Percentiles rank a stretch among this genome's conserved stretches.
These are phyloP conservation scores for Protomyctophum bolini DNA, from an alignment of 2,113 vertebrate species.

Conservation along the genomic window DNA sequence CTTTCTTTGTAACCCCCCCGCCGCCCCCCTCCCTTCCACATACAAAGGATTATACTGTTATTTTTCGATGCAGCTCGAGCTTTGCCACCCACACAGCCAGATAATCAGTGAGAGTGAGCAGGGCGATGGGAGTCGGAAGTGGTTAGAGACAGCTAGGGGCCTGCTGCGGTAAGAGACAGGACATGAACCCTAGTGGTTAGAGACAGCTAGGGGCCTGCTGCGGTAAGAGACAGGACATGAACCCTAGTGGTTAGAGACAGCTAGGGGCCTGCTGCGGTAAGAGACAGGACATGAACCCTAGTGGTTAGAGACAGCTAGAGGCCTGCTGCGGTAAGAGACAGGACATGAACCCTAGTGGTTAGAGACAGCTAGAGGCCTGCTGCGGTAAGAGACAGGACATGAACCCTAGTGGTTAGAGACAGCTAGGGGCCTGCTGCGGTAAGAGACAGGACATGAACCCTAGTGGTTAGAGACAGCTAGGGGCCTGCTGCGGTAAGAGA, in stretches of 20 bases:
- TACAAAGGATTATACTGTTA: constrained; percentile 30
- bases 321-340: neutral
- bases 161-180: neutral
- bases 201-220: neutral
- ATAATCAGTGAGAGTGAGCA: constrained; percentile 29
- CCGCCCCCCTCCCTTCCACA: neutral
- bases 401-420: constrained; percentile 31
- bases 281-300: constrained; percentile 8
- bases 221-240: neutral
- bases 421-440: neutral
- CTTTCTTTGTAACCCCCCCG: too few relatives aligned
- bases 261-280: neutral
- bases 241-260: constrained; percentile 29
- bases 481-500: neutral
- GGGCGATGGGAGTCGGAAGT: constrained; percentile 2
- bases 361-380: constrained; percentile 1
- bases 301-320: constrained; percentile 21
- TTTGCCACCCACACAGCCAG: constrained; percentile 31
- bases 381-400: neutral
- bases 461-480: constrained; percentile 26
- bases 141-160: constrained; percentile 19
- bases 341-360: constrained; percentile 28
- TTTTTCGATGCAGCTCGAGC: constrained; percentile 38
- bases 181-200: constrained; percentile 29
- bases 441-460: constrained; percentile 1